Percentiles rank a stretch among this genome's conserved stretches.
Evolutionary conservation across 2,113 vertebrate species (phyloP).

Genomic region (Ardeotis arabs): DNA sequence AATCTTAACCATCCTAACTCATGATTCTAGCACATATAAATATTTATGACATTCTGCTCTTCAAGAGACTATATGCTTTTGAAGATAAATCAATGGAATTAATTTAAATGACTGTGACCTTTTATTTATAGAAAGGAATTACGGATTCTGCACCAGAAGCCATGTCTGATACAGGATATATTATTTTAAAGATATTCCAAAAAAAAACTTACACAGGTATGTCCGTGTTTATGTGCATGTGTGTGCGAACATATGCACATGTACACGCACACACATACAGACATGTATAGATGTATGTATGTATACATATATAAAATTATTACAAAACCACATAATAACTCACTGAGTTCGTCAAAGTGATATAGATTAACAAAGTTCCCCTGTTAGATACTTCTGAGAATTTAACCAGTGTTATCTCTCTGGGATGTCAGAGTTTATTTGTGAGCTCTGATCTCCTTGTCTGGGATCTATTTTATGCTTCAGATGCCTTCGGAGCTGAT

Average conservation of each 20-base stretch:
- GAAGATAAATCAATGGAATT: background rate
- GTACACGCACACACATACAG: accelerated
- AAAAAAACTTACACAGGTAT: background rate
- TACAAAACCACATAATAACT: background rate
- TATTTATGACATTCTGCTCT: background rate
- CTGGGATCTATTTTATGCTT: background rate
- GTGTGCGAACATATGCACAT: background rate
- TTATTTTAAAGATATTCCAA: background rate
- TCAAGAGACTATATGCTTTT: background rate
- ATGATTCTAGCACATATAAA: background rate
- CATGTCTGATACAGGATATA: background rate
- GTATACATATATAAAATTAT: background rate
- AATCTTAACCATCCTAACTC: background rate
- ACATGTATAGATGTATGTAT: too few relatives aligned
- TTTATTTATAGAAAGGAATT: background rate
- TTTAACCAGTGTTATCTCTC: background rate
- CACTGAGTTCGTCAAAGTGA: background rate
- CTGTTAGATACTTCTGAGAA: background rate
- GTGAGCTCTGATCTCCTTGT: background rate
- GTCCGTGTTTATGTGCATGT: background rate
- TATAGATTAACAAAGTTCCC: background rate
- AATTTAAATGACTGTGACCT: background rate
- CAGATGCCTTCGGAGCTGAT: background rate
- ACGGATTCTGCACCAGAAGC: background rate
- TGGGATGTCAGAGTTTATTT: background rate